Evolutionary conservation across 2,797 vertebrate species (phyloP).

Genomic region (Typhlichthys subterraneus): DNA sequence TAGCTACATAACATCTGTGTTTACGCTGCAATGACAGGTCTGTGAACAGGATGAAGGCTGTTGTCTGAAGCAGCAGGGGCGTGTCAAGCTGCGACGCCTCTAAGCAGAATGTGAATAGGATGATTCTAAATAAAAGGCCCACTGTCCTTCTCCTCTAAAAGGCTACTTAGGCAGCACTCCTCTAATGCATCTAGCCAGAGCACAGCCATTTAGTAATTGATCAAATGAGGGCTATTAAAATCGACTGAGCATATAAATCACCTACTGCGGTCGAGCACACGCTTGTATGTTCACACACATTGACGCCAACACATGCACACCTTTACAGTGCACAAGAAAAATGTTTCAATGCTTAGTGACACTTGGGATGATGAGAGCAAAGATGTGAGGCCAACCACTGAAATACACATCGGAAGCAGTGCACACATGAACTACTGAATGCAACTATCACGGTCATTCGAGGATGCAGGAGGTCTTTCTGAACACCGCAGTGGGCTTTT

Average conservation of each 20-base stretch:
- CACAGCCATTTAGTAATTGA: slow-evolving; percentile 22
- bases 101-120: not conserved
- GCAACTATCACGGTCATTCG: not conserved
- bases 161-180: slow-evolving; percentile 21
- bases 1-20: no score
- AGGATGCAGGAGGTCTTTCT: not conserved
- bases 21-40: no score
- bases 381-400: not conserved
- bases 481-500: not conserved
- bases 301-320: not conserved
- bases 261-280: not conserved
- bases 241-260: slow-evolving; percentile 15
- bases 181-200: slow-evolving; percentile 5
- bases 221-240: slow-evolving; percentile 20
- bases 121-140: not conserved
- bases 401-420: slow-evolving; percentile 5
- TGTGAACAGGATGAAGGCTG: no score
- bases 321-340: not conserved
- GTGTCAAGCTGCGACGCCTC: no score
- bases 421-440: not conserved
- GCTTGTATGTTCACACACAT: not conserved
- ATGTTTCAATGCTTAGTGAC: not conserved
- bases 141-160: slow-evolving; percentile 1
- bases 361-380: not conserved
- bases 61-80: no score